Evolutionary conservation across 1,140 invertebrate genomes (phyloP), one percentile per base, ranked within the genome.

Genomic region (Panagrolaimus sp.): DNA sequence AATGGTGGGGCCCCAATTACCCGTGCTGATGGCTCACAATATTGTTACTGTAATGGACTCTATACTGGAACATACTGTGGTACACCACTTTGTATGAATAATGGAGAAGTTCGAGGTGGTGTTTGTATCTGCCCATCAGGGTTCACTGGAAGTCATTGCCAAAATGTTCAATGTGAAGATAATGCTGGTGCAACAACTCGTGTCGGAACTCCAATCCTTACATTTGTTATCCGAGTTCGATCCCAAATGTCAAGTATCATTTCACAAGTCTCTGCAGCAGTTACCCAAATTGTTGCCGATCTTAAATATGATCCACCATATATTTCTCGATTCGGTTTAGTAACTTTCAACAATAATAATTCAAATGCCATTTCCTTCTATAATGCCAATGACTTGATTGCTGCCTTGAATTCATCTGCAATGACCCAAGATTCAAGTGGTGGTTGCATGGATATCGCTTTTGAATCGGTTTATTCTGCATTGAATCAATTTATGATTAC

Each of bases 21-120:
- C 28, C 17, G 28, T 38, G 28, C 63, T n/a, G 63, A 64, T 64
- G 63, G 63, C 12, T 43, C 63, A 21, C 28, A 32, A 43, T 64
- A 32, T 21, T 64, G 63, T 17, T 64, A 64, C 38, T 64, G 63
- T 43, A 32, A 32, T 32, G n/a, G 43, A 4, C 38, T 10, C 38
- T 64, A 24, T 28, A 32, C 28, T 8, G 63, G 63, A 14, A 64
- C 28, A 5, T 32, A 64, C 17, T 64, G 63, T 43, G 17, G 43
- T 32, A 32, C 6, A n/a, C 28, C 63, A 14, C 28, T 64, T 43
- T 64, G 63, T 17, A 64, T 64, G 63, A 64, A 64, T 43, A 28
- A 28, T 38, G 63, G 63, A 14, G 17, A 17, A 6, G 26, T 14
- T n/a, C 43, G 17, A n/a, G 63, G 58, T 62, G 3, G 14, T 24